Percentiles rank a stretch among this genome's conserved stretches.
phyloP scores from a whole-genome alignment of 2,113 vertebrate species.

The Callopanchax toddi region DNA sequence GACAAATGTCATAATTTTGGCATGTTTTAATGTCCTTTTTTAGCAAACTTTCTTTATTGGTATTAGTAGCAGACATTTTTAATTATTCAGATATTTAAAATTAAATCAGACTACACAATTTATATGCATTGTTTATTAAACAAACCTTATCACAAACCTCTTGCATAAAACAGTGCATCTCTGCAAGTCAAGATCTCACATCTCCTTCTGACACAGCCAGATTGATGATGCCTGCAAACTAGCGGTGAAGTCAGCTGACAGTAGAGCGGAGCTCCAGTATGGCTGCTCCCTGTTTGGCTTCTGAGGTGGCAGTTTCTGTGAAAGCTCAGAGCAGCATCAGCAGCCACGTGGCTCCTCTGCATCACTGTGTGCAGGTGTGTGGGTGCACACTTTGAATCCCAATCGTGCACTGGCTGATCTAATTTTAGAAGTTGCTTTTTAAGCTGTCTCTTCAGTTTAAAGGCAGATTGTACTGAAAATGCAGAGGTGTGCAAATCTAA shows the following conservation, averaged over 20 bases:
- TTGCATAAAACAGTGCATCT: neutral
- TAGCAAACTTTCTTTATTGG: too few relatives aligned
- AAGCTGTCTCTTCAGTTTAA: slow-evolving; percentile 5
- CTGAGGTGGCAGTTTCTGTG: slow-evolving; percentile 73
- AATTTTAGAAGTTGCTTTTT: slow-evolving; percentile 57
- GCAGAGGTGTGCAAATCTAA: neutral
- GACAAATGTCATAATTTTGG: too few relatives aligned
- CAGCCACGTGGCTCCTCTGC: slow-evolving; percentile 67
- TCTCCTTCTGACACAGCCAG: slow-evolving; percentile 20
- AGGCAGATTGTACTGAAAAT: slow-evolving; percentile 10
- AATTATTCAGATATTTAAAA: too few relatives aligned
- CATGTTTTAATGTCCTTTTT: too few relatives aligned
- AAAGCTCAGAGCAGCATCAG: slow-evolving; percentile 62
- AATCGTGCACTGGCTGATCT: slow-evolving; percentile 40
- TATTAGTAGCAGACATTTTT: too few relatives aligned
- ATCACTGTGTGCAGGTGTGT: slow-evolving; percentile 66
- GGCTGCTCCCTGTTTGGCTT: slow-evolving; percentile 67
- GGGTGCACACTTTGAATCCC: slow-evolving; percentile 54
- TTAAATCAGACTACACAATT: too few relatives aligned
- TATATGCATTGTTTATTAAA: too few relatives aligned
- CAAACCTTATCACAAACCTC: neutral
- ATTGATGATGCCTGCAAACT: slow-evolving; percentile 46
- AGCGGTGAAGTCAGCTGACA: slow-evolving; percentile 71
- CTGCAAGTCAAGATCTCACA: slow-evolving; percentile 7
- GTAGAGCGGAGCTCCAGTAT: slow-evolving; percentile 68